These are phyloP conservation scores for Xiphophorus hellerii DNA, from an alignment of 2,113 vertebrate genomes.

Conservation along the genomic window DNA sequence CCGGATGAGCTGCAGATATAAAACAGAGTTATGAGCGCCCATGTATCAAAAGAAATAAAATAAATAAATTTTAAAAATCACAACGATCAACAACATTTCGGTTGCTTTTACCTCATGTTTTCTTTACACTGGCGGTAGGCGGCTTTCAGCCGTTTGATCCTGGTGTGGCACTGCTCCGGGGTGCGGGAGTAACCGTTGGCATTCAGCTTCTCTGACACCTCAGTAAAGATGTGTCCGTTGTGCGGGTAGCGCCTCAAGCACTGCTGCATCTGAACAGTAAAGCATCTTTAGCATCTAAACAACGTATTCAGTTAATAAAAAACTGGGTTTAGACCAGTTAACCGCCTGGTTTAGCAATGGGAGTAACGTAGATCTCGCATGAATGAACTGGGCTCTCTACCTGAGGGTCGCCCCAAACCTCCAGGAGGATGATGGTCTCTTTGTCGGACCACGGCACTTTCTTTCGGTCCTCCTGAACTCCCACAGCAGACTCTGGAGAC, in stretches of 20 bases:
- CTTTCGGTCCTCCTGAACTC: conserved; percentile 69
- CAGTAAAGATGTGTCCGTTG: conserved; percentile 73
- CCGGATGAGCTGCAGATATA: conserved; percentile 49
- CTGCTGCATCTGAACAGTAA: conserved; percentile 61
- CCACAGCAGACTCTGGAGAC: conserved; percentile 57
- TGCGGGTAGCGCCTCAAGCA: conserved; percentile 69
- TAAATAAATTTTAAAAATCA: background rate
- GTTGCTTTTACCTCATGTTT: conserved; percentile 61
- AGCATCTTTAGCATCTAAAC: background rate
- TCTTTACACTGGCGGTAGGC: conserved; percentile 75
- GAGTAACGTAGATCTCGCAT: background rate
- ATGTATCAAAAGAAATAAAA: background rate
- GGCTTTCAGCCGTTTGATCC: conserved; percentile 77
- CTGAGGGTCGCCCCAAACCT: conserved; percentile 77
- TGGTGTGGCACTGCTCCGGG: conserved; percentile 76
- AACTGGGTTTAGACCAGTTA: background rate
- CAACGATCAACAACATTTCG: background rate
- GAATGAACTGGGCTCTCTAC: conserved; percentile 15
- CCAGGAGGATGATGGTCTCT: conserved; percentile 78
- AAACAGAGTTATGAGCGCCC: background rate
- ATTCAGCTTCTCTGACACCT: conserved; percentile 72
- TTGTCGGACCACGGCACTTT: conserved; percentile 79
- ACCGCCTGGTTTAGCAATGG: background rate
- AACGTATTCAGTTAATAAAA: background rate
- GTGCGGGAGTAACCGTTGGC: conserved; percentile 68